These are phyloP conservation scores for Laticauda colubrina DNA, from an alignment of 2,113 vertebrate genomes.

Conservation along the genomic window DNA sequence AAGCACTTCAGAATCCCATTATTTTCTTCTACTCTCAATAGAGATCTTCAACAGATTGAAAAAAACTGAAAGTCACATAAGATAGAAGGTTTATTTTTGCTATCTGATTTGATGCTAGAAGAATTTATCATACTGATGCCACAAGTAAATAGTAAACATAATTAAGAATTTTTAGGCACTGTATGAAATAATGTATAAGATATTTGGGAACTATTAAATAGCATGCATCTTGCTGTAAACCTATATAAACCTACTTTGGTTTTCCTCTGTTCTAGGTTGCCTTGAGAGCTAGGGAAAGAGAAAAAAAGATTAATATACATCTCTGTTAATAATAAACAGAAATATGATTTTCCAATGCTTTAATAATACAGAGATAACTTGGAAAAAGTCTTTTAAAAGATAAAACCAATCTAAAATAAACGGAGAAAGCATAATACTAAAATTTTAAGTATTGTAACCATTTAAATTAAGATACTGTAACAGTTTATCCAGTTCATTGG, in stretches of 20 bases:
- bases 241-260: slow-evolving; percentile 62
- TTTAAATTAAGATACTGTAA: background rate
- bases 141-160: background rate
- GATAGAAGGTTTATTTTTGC: background rate
- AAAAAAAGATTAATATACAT: slow-evolving; percentile 54
- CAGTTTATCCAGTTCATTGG: background rate
- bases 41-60: background rate
- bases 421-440: background rate
- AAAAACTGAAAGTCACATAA: background rate
- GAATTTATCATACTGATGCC: background rate
- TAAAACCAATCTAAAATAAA: background rate
- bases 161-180: background rate
- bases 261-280: slow-evolving; percentile 58
- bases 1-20: background rate
- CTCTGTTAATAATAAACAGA: slow-evolving; percentile 30
- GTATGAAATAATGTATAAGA: background rate
- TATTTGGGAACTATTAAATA: slow-evolving; percentile 44
- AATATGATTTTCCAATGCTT: background rate
- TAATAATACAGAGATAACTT: background rate
- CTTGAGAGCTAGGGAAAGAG: slow-evolving; percentile 58
- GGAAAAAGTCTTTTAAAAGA: slow-evolving; percentile 7
- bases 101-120: background rate
- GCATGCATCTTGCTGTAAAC: slow-evolving; percentile 35
- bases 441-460: background rate
- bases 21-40: background rate